phyloP scores from a whole-genome alignment of 1,140 invertebrate species.

The Pristionchus pacificus region DNA sequence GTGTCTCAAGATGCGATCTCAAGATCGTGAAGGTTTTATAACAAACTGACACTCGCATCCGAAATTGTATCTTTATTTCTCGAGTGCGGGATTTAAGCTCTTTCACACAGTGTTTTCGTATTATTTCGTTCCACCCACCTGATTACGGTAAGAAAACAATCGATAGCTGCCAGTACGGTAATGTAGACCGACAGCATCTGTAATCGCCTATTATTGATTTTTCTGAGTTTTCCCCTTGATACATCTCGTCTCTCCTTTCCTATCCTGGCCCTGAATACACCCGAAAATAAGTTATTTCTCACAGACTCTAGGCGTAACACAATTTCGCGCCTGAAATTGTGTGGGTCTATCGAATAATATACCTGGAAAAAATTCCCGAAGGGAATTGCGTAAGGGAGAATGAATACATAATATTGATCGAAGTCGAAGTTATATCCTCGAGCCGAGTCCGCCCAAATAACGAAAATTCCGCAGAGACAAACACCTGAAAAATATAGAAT shows the following conservation, averaged over 20 bases:
- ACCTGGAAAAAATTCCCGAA: conserved; percentile 42
- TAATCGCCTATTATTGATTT: background rate
- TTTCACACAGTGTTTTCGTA: too few species aligned
- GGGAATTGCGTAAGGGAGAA: conserved; percentile 44
- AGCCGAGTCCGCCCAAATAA: conserved; percentile 44
- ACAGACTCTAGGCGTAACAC: conserved; percentile 1
- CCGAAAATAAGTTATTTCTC: background rate
- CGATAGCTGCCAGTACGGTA: conserved; percentile 44
- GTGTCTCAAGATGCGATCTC: too few species aligned
- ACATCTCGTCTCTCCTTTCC: background rate
- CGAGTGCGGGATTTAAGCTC: too few species aligned
- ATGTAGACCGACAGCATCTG: conserved; percentile 47
- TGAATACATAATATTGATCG: conserved; percentile 41
- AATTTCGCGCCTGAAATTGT: conserved; percentile 1
- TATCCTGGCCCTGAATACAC: background rate
- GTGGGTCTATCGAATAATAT: background rate
- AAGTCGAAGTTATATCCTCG: conserved; percentile 37
- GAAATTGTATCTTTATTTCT: too few species aligned
- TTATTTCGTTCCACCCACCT: conserved; percentile 18
- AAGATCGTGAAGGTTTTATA: too few species aligned
- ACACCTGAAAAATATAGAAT: too few species aligned
- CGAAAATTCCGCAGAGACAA: conserved; percentile 41
- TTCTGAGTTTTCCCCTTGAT: background rate
- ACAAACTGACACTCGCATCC: too few species aligned
- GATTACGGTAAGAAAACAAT: conserved; percentile 38